phyloP scores from a whole-genome alignment of 2,797 vertebrate genomes.

The Sarcoramphus papa region DNA sequence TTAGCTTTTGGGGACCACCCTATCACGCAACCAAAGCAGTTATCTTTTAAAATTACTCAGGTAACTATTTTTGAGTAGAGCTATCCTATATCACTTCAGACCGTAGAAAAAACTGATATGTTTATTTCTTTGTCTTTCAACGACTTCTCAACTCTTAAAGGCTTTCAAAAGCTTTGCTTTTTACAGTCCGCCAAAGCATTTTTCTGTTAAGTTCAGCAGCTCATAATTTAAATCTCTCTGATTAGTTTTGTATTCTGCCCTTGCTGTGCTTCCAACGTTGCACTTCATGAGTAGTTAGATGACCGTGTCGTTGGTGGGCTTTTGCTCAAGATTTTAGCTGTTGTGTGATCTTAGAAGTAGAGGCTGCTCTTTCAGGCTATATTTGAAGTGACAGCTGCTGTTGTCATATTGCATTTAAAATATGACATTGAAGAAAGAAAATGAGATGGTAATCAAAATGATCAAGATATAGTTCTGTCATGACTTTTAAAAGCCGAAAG shows the following conservation, averaged over 20 bases:
- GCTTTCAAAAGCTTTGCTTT: neutral
- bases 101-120: neutral
- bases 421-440: neutral
- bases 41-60: conserved; percentile 93
- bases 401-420: conserved; percentile 1
- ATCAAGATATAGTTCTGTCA: neutral
- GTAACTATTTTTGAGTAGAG: conserved; percentile 68
- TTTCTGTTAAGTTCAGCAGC: neutral
- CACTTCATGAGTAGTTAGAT: neutral
- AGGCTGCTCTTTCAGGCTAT: neutral
- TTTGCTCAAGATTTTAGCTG: conserved; percentile 1
- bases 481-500: neutral
- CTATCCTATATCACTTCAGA: neutral
- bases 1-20: conserved; percentile 95
- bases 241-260: neutral
- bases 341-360: neutral
- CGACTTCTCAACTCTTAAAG: neutral
- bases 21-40: conserved; percentile 89
- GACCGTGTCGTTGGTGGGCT: neutral
- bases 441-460: neutral
- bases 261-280: neutral
- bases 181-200: neutral
- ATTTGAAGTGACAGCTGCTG: conserved; percentile 18
- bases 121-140: neutral
- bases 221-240: neutral